Conservation (phyloP, 2,113 vertebrate species). For the Pteropus alecto region DNA sequence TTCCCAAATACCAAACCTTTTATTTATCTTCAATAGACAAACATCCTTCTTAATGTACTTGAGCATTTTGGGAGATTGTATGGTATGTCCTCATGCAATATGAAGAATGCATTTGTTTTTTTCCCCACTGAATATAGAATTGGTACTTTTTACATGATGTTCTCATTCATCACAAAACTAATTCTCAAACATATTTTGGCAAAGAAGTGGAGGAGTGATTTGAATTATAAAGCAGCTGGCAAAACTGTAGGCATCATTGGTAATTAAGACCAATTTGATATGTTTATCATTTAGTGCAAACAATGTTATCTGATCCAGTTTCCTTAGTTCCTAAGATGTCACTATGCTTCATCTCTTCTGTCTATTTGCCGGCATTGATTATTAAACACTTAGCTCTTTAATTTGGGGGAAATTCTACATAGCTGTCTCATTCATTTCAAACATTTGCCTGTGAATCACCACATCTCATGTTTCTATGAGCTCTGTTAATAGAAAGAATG, state of each 20-base stretch:
- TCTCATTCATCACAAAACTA: conserved; percentile 62
- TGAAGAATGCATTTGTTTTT: conserved; percentile 24
- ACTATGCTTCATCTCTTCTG: conserved; percentile 31
- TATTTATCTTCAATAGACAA: background rate
- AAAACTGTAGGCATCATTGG: conserved; percentile 49
- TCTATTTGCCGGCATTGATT: conserved; percentile 45
- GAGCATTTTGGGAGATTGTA: background rate
- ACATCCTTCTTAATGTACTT: background rate
- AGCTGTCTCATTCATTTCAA: background rate
- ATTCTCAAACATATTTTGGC: conserved; percentile 61
- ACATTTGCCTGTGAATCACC: background rate
- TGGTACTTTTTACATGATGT: conserved; percentile 8
- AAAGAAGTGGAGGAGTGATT: conserved; percentile 40
- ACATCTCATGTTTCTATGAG: background rate
- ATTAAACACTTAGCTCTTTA: conserved; percentile 55
- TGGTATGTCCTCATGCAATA: background rate
- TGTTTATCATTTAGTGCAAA: conserved; percentile 72
- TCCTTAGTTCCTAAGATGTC: conserved; percentile 56
- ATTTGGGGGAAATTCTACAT: background rate
- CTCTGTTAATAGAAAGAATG: background rate
- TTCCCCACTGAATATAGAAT: background rate
- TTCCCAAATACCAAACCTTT: background rate
- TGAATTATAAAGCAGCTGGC: conserved; percentile 66
- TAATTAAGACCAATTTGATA: conserved; percentile 66
- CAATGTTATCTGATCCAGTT: conserved; percentile 65